These are phyloP conservation scores for Apis laboriosa DNA, from an alignment of 1,140 invertebrate species.

Conservation along the genomic window DNA sequence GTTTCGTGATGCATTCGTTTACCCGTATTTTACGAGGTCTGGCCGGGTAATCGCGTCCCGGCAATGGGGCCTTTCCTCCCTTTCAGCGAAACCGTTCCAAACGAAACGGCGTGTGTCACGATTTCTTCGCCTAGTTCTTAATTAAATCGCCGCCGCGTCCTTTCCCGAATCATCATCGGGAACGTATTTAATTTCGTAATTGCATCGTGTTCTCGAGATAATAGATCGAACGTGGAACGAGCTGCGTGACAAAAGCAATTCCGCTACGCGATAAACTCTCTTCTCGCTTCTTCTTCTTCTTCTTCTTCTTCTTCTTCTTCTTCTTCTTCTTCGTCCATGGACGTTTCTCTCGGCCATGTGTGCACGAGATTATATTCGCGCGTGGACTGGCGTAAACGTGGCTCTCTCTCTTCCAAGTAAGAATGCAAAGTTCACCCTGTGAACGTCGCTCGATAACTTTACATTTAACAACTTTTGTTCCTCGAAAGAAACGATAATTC, in stretches of 20 bases:
- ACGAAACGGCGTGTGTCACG: background rate
- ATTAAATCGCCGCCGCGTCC: slow-evolving; percentile 13
- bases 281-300: background rate
- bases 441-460: slow-evolving; percentile 28
- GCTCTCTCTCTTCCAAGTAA: background rate
- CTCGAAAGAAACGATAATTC: background rate
- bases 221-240: slow-evolving; percentile 35
- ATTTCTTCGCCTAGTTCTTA: background rate
- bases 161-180: slow-evolving; percentile 16
- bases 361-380: background rate
- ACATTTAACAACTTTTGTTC: slow-evolving; percentile 12
- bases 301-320: background rate
- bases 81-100: background rate
- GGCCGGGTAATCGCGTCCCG: background rate
- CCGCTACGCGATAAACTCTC: slow-evolving; percentile 52
- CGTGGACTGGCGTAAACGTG: background rate
- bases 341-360: background rate
- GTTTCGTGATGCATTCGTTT: slow-evolving; percentile 8
- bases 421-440: slow-evolving; percentile 8
- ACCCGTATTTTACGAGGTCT: background rate
- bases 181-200: slow-evolving; percentile 62
- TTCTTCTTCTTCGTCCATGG: background rate
- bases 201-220: slow-evolving; percentile 51
- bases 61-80: background rate
- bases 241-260: slow-evolving; percentile 65